Percentiles rank a stretch among this genome's conserved stretches.
Conservation (phyloP, 2,797 vertebrate genomes). For the Okamejei kenojei region DNA sequence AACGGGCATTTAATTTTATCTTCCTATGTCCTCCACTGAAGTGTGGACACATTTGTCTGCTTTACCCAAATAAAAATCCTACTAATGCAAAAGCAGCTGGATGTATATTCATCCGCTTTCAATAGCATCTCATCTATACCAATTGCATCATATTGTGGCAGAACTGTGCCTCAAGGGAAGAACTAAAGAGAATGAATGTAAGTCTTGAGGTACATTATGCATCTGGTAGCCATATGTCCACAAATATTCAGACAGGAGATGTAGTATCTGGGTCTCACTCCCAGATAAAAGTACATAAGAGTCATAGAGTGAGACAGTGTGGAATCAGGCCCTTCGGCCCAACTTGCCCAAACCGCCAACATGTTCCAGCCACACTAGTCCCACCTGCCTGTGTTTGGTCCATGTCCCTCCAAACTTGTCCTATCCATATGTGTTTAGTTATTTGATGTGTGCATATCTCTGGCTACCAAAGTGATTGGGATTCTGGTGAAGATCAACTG, state of each 20-base stretch:
- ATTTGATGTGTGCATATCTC: background rate
- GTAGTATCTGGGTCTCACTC: background rate
- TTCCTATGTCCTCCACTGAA: background rate
- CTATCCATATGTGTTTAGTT: background rate
- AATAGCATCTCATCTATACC: background rate
- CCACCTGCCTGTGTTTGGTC: no score
- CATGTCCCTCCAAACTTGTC: no score
- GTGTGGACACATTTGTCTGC: background rate
- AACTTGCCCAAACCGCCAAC: no score
- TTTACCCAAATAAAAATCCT: background rate
- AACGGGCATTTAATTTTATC: background rate
- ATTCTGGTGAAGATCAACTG: background rate
- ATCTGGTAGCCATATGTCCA: background rate
- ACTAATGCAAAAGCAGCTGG: no score
- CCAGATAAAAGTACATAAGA: background rate
- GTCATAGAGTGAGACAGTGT: no score
- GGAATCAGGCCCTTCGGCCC: no score
- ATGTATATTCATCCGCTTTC: background rate
- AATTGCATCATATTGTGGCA: background rate
- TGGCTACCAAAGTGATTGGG: background rate
- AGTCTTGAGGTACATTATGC: background rate
- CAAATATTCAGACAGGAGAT: background rate
- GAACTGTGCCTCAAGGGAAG: background rate
- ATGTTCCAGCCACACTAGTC: no score
- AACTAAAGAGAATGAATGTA: background rate